A percentile compares a stretch with the other conserved stretches of the same genome.
phyloP scores from a whole-genome alignment of 2,888 invertebrate species.

The Junonia oenone region DNA sequence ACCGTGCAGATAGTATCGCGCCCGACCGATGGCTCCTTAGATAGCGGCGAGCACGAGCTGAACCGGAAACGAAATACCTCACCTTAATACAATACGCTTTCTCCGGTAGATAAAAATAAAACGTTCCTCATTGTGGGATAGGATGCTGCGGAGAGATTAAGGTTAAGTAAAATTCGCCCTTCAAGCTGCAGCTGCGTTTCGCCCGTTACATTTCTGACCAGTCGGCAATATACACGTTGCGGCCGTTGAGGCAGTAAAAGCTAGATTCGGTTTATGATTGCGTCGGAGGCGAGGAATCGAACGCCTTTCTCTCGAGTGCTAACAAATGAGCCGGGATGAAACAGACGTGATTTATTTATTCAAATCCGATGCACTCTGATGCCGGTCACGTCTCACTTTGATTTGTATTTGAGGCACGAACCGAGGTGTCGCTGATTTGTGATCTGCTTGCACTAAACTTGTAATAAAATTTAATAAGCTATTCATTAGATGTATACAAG shows the following conservation, averaged over 20 bases:
- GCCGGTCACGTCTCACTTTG: constrained; percentile 56
- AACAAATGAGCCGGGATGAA: constrained; percentile 65
- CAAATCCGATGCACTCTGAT: constrained; percentile 58
- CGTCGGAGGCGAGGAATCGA: constrained; percentile 56
- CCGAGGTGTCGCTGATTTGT: constrained; percentile 51
- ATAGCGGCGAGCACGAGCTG: constrained; percentile 32
- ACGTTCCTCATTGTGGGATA: constrained; percentile 43
- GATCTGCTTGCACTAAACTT: constrained; percentile 35
- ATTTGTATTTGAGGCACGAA: constrained; percentile 54
- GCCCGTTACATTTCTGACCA: constrained; percentile 13
- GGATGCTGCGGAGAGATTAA: constrained; percentile 41
- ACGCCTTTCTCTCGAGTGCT: constrained; percentile 64
- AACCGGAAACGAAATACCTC: constrained; percentile 37
- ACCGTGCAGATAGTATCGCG: constrained; percentile 40
- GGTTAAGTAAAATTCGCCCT: constrained; percentile 44
- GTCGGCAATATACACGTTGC: constrained; percentile 36
- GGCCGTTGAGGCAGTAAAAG: constrained; percentile 51
- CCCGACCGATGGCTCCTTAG: constrained; percentile 36
- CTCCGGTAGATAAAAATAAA: constrained; percentile 49
- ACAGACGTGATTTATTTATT: constrained; percentile 63
- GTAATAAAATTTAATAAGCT: constrained; percentile 39
- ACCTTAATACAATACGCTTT: constrained; percentile 43
- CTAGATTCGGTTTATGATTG: constrained; percentile 57
- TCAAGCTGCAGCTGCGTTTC: constrained; percentile 20
- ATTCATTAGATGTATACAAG: constrained; percentile 34